phyloP scores from a whole-genome alignment of 1,140 invertebrate genomes.

The Neodiprion lecontei region DNA sequence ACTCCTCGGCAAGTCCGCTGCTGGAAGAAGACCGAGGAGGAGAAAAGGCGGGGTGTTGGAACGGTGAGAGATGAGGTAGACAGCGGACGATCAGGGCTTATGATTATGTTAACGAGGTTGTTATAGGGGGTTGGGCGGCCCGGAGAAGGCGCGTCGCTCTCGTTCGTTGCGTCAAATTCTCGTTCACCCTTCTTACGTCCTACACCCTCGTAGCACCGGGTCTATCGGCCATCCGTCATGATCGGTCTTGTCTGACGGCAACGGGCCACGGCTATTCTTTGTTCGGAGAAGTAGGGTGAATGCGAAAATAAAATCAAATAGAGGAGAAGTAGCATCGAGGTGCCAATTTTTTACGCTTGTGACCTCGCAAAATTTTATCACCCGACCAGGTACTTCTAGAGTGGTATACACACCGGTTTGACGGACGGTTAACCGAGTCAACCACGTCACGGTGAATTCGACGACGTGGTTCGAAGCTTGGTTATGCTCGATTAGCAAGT shows the following conservation, averaged over 20 bases:
- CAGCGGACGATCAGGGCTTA: conserved; percentile 2
- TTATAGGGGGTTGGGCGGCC: not conserved
- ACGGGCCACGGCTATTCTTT: not conserved
- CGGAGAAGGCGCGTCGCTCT: not conserved
- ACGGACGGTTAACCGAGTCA: too few species aligned
- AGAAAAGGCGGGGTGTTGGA: not conserved
- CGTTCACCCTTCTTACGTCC: not conserved
- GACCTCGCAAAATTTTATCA: too few species aligned
- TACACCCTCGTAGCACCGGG: not conserved
- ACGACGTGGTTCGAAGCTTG: too few species aligned
- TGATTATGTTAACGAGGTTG: conserved; percentile 16
- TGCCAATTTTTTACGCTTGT: too few species aligned
- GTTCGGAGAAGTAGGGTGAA: not conserved
- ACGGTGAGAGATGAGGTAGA: not conserved
- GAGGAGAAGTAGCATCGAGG: too few species aligned
- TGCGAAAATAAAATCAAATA: too few species aligned
- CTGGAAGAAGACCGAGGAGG: too few species aligned
- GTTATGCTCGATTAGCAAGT: too few species aligned
- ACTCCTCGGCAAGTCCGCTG: too few species aligned
- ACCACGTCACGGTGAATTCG: too few species aligned
- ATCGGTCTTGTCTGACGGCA: conserved; percentile 37
- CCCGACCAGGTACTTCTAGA: too few species aligned
- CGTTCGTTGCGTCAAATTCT: not conserved
- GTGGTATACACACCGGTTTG: too few species aligned
- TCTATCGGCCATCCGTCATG: conserved; percentile 36